These are phyloP conservation scores for Folsomia manolachei DNA, from an alignment of 2,888 invertebrate genomes.

Conservation along the genomic window DNA sequence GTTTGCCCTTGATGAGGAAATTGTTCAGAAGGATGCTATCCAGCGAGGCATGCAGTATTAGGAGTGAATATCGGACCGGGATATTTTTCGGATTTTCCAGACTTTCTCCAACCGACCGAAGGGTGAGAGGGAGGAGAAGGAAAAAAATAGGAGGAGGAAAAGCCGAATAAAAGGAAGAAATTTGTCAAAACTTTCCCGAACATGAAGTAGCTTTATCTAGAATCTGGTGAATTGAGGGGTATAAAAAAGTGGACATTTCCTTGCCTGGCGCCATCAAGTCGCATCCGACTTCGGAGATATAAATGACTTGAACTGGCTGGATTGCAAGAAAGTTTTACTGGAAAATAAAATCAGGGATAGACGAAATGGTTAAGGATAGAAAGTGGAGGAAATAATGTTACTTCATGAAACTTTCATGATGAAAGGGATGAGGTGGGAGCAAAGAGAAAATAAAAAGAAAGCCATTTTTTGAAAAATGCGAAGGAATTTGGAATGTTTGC, in stretches of 20 bases:
- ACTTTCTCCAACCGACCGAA: not conserved
- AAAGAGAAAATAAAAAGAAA: too few relatives aligned
- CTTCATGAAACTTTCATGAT: too few relatives aligned
- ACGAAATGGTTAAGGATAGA: too few relatives aligned
- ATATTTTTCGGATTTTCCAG: too few relatives aligned
- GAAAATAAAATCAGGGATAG: not conserved
- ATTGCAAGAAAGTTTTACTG: not conserved
- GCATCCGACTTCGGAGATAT: constrained; percentile 6
- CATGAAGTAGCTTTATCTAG: not conserved
- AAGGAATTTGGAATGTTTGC: too few relatives aligned
- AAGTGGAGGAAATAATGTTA: too few relatives aligned
- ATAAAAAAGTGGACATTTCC: constrained; percentile 50
- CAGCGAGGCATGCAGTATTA: too few relatives aligned
- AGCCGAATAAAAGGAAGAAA: constrained; percentile 32
- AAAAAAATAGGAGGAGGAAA: constrained; percentile 36
- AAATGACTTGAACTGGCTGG: not conserved
- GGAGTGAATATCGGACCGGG: too few relatives aligned
- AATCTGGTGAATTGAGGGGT: constrained; percentile 42
- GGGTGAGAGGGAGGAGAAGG: constrained; percentile 22
- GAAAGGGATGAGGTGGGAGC: too few relatives aligned
- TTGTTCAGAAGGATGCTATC: too few relatives aligned
- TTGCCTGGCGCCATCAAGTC: constrained; percentile 50
- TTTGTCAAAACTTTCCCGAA: constrained; percentile 45
- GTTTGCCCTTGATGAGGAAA: too few relatives aligned
- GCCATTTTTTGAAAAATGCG: too few relatives aligned